These are phyloP conservation scores for Pipistrellus nathusii DNA, from an alignment of 2,797 vertebrate species.

Conservation along the genomic window DNA sequence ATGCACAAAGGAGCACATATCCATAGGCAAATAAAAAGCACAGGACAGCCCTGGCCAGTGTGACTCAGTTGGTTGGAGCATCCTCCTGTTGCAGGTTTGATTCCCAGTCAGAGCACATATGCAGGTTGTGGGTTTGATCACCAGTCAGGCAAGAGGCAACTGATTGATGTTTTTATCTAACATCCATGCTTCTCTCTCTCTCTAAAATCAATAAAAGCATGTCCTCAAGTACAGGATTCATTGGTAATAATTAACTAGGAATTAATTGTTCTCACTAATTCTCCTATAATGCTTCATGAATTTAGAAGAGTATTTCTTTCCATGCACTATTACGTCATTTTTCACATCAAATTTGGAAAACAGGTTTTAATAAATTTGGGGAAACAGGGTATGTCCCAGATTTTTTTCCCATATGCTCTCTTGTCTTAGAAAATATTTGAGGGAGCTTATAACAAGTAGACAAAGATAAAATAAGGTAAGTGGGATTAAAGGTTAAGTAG, in stretches of 20 bases:
- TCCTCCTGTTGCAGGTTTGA: background rate
- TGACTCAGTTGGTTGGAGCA: background rate
- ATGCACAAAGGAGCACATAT: background rate
- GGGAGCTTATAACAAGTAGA: background rate
- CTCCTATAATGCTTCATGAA: background rate
- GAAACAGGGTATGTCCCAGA: background rate
- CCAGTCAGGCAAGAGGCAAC: background rate
- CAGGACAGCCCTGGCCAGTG: background rate
- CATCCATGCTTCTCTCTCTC: background rate
- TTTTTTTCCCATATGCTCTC: background rate
- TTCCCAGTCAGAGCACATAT: background rate
- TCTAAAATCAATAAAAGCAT: background rate
- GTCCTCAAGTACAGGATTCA: background rate
- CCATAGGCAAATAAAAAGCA: conserved; percentile 29
- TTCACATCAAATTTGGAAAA: background rate
- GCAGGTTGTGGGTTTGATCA: background rate
- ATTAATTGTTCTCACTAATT: conserved; percentile 28
- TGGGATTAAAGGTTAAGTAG: conserved; percentile 25
- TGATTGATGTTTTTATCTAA: background rate
- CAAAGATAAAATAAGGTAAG: conserved; percentile 4
- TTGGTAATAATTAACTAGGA: conserved; percentile 25
- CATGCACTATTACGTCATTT: background rate
- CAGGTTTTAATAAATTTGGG: conserved; percentile 10
- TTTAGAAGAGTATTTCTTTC: conserved; percentile 55
- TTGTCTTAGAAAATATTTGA: conserved; percentile 34